Conservation (phyloP, 2,113 vertebrate genomes). For the Carettochelys insculpta region DNA sequence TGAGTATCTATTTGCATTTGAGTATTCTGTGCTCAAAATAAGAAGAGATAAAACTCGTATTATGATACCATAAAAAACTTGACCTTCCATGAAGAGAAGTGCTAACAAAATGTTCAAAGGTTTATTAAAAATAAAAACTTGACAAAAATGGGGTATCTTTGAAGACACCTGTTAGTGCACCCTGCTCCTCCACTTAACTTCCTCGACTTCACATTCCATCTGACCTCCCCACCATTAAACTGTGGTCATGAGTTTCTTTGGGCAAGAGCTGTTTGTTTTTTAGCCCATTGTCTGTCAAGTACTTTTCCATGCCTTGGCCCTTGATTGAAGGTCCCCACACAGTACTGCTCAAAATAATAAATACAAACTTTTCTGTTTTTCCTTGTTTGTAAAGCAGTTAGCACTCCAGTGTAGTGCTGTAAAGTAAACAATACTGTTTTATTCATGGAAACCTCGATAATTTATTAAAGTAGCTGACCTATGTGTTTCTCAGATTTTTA, state of each 20-base stretch:
- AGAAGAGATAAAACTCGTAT: not conserved
- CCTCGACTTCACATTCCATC: not conserved
- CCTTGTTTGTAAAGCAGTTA: not conserved
- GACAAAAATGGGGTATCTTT: not conserved
- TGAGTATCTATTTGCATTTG: not conserved
- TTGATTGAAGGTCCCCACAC: not conserved
- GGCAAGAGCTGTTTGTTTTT: not conserved
- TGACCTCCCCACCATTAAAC: not conserved
- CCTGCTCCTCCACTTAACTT: not conserved
- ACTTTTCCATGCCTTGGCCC: not conserved
- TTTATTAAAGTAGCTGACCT: not conserved
- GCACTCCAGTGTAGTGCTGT: not conserved
- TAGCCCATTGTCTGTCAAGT: not conserved
- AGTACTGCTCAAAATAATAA: not conserved
- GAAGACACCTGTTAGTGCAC: not conserved
- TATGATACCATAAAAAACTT: not conserved
- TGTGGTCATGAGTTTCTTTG: not conserved
- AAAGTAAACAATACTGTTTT: not conserved
- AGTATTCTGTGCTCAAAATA: not conserved
- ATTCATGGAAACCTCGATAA: not conserved
- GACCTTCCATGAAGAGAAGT: not conserved
- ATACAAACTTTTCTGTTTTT: not conserved
- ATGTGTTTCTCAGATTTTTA: not conserved
- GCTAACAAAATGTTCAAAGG: not conserved
- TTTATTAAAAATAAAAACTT: not conserved